phyloP scores from a whole-genome alignment of 2,888 invertebrate species.

The Drosophila gaucha region DNA sequence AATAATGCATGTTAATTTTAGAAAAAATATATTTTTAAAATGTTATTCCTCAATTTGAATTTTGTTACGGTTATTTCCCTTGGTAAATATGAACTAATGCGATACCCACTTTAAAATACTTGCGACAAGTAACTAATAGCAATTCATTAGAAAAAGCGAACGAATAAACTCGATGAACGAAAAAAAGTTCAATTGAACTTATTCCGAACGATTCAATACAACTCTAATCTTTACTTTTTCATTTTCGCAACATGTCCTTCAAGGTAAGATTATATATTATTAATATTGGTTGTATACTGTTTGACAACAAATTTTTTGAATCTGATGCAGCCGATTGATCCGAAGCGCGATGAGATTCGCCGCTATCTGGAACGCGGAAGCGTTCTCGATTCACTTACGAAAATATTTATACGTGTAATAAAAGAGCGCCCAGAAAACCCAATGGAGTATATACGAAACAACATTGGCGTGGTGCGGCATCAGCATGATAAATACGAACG shows the following conservation, averaged over 20 bases:
- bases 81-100: background rate
- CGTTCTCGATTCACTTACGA: slow-evolving; percentile 83
- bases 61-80: background rate
- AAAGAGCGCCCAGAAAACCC: slow-evolving; percentile 83
- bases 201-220: slow-evolving; percentile 13
- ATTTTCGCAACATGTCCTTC: slow-evolving; percentile 71
- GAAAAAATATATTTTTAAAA: too few relatives aligned
- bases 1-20: too few relatives aligned
- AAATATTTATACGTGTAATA: slow-evolving; percentile 82
- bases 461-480: slow-evolving; percentile 80
- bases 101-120: slow-evolving; percentile 18
- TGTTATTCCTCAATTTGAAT: background rate
- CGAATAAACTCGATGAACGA: background rate
- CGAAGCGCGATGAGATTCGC: slow-evolving; percentile 84
- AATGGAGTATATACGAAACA: slow-evolving; percentile 80
- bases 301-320: background rate
- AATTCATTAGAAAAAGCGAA: background rate
- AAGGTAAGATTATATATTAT: slow-evolving; percentile 58
- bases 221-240: slow-evolving; percentile 18
- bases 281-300: background rate
- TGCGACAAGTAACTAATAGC: slow-evolving; percentile 1
- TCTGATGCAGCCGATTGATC: slow-evolving; percentile 82
- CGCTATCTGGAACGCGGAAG: slow-evolving; percentile 84
- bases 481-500: slow-evolving; percentile 80
- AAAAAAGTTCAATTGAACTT: slow-evolving; percentile 16